Conservation (phyloP, 2,113 vertebrate genomes). For the Micronycteris hirsuta region DNA sequence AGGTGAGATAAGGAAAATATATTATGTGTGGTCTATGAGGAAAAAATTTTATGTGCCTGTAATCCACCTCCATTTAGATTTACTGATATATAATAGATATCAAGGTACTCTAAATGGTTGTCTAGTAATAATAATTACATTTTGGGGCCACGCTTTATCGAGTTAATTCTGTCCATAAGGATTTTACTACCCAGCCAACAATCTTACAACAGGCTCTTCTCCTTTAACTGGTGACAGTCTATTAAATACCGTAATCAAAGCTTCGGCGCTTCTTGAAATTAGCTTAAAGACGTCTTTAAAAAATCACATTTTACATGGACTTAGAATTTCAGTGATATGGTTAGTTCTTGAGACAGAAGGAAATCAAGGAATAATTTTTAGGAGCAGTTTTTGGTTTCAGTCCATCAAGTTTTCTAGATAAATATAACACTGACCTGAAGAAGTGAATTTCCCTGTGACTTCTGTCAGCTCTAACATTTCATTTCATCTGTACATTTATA, state of each 20-base stretch:
- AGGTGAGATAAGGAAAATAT: conserved; percentile 59
- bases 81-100: conserved; percentile 46
- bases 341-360: background rate
- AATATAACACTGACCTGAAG: background rate
- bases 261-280: background rate
- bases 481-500: background rate
- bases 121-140: conserved; percentile 40
- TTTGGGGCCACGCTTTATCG: conserved; percentile 46
- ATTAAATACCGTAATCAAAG: conserved; percentile 32
- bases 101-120: conserved; percentile 46
- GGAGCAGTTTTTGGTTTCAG: background rate
- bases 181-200: background rate
- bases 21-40: background rate
- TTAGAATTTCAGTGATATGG: background rate
- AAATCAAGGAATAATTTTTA: background rate
- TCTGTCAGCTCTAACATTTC: background rate
- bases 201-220: background rate
- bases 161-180: background rate
- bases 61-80: conserved; percentile 21
- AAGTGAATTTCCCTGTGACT: background rate
- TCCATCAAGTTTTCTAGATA: background rate
- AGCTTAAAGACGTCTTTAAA: conserved; percentile 9
- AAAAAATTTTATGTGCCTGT: conserved; percentile 40
- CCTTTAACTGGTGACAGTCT: background rate
- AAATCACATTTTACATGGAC: background rate